Percentiles rank a stretch among this genome's conserved stretches.
phyloP scores from a whole-genome alignment of 1,140 invertebrate genomes.

The Myzus persicae region DNA sequence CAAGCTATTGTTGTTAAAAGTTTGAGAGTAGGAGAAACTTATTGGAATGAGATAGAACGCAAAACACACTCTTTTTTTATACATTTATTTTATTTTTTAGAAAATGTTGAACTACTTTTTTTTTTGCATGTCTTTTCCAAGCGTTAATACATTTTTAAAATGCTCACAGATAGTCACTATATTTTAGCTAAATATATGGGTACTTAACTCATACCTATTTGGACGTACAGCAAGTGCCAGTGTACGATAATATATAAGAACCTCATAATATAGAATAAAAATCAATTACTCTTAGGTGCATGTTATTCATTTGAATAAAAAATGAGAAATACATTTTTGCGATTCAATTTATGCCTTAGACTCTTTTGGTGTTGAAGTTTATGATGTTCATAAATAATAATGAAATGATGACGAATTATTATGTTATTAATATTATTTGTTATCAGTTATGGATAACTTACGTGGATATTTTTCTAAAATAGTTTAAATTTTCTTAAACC shows the following conservation, averaged over 20 bases:
- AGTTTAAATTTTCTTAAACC: too few relatives aligned
- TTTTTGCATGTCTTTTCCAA: not conserved
- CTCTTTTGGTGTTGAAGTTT: too few relatives aligned
- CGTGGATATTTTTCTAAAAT: too few relatives aligned
- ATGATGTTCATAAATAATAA: too few relatives aligned
- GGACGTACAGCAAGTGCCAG: not conserved
- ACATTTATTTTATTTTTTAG: not conserved
- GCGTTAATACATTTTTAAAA: not conserved
- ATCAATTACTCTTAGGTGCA: not conserved
- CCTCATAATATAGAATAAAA: not conserved
- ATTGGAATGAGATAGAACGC: not conserved
- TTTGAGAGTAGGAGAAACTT: not conserved
- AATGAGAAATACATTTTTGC: too few relatives aligned
- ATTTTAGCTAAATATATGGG: too few relatives aligned
- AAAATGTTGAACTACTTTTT: not conserved
- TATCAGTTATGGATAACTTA: too few relatives aligned
- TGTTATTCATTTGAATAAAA: too few relatives aligned
- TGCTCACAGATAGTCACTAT: not conserved
- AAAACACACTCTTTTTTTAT: not conserved
- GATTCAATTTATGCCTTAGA: too few relatives aligned
- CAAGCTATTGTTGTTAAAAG: conserved; percentile 10
- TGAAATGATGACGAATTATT: too few relatives aligned
- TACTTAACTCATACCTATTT: not conserved
- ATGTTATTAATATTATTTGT: too few relatives aligned
- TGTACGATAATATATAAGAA: not conserved